Conservation (phyloP, 2,888 invertebrate species). For the Drosophila kokeensis region DNA sequence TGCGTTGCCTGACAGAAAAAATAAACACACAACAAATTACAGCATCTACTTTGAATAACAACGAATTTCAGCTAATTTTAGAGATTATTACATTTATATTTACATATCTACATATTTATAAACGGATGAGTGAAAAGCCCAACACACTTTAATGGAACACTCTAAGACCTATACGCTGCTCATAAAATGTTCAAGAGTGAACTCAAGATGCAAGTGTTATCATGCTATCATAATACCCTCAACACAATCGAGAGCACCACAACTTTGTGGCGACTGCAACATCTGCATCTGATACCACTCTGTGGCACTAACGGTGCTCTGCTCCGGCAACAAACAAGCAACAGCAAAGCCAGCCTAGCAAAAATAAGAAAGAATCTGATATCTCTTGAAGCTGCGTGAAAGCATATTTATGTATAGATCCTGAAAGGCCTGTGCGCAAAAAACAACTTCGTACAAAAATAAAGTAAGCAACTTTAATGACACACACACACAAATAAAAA, state of each 20-base stretch:
- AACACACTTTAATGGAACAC: background rate
- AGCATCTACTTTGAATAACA: background rate
- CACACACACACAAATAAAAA: slow-evolving; percentile 26
- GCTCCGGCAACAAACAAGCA: slow-evolving; percentile 24
- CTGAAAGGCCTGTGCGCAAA: slow-evolving; percentile 51
- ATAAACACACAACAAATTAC: slow-evolving; percentile 1
- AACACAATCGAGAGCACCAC: slow-evolving; percentile 46
- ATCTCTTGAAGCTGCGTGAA: slow-evolving; percentile 68
- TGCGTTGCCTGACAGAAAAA: background rate
- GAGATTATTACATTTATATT: background rate
- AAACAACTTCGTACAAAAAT: slow-evolving; percentile 12
- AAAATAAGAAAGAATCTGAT: slow-evolving; percentile 57
- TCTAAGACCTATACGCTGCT: background rate
- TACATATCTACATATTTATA: background rate
- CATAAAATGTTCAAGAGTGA: slow-evolving; percentile 3
- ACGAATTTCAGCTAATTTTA: background rate
- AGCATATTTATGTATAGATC: slow-evolving; percentile 79
- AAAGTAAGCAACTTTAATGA: slow-evolving; percentile 48
- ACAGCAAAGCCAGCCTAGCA: slow-evolving; percentile 1
- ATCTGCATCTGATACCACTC: slow-evolving; percentile 59
- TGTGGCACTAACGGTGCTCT: slow-evolving; percentile 49
- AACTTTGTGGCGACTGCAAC: slow-evolving; percentile 26
- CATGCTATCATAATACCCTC: slow-evolving; percentile 42
- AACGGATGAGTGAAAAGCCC: background rate
- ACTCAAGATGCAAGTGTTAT: slow-evolving; percentile 27